Conservation (phyloP, 2,113 vertebrate species). For the Phoxinus phoxinus region DNA sequence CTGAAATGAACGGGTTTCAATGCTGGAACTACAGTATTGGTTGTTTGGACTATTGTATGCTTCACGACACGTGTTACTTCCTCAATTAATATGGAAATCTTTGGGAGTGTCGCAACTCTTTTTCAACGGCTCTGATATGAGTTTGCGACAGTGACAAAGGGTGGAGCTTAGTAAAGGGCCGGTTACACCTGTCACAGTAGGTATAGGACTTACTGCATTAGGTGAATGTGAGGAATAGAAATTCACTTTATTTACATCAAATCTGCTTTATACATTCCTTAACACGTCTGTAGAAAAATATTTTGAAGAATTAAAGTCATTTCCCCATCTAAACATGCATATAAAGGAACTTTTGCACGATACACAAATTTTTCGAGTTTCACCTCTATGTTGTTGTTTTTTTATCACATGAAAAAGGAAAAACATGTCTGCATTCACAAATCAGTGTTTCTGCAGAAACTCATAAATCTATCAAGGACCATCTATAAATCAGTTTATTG, state of each 20-base stretch:
- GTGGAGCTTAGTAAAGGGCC: neutral
- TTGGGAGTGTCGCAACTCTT: too few species aligned
- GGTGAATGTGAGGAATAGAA: neutral
- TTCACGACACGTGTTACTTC: too few species aligned
- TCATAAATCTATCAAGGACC: neutral
- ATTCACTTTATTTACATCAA: neutral
- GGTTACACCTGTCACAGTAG: neutral
- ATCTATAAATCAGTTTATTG: conserved; percentile 18
- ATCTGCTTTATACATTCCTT: neutral
- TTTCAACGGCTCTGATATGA: too few species aligned
- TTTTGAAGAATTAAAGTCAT: neutral
- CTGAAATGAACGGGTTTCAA: too few species aligned
- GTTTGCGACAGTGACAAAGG: neutral
- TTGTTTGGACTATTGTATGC: too few species aligned
- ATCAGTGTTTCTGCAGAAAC: neutral
- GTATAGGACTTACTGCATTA: too few species aligned
- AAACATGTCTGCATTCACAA: neutral
- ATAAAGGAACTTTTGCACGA: too few species aligned
- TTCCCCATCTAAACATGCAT: neutral
- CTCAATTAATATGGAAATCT: too few species aligned
- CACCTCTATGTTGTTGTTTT: too few species aligned
- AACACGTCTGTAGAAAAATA: neutral
- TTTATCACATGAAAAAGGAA: neutral
- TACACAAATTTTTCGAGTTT: too few species aligned
- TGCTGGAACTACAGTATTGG: too few species aligned